Percentiles rank a stretch among this genome's conserved stretches.
These are phyloP conservation scores for Leptodirus hochenwartii DNA, from an alignment of 2,888 invertebrate species.

Conservation along the genomic window DNA sequence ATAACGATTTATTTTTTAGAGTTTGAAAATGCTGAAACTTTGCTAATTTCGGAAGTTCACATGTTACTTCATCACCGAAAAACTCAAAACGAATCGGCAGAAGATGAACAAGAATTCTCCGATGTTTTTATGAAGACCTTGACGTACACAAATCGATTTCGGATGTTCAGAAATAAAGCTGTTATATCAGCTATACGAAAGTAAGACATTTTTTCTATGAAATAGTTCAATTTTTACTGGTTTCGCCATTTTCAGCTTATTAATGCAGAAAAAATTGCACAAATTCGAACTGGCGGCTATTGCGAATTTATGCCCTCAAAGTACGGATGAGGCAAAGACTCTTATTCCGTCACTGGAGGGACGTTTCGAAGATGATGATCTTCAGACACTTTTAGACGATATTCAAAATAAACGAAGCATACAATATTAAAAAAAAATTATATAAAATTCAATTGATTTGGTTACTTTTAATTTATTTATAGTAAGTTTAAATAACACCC, in stretches of 20 bases:
- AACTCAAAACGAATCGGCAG: constrained; percentile 93
- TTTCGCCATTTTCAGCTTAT: constrained; percentile 38
- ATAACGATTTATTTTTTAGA: constrained; percentile 36
- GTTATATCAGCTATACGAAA: constrained; percentile 91
- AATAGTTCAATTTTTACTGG: constrained; percentile 1
- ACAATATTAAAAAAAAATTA: constrained; percentile 89
- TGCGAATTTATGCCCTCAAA: constrained; percentile 97
- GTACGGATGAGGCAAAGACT: constrained; percentile 95
- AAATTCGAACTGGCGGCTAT: constrained; percentile 96
- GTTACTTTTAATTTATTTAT: too few relatives aligned
- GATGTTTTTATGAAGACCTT: constrained; percentile 97
- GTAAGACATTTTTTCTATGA: constrained; percentile 31
- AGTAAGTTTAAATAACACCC: too few relatives aligned
- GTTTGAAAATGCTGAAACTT: constrained; percentile 95
- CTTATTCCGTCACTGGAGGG: constrained; percentile 94
- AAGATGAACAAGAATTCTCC: constrained; percentile 96
- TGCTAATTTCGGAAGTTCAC: constrained; percentile 88
- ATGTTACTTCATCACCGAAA: constrained; percentile 95
- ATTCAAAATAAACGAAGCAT: constrained; percentile 97
- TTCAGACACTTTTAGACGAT: constrained; percentile 91
- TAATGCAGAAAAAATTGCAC: constrained; percentile 89
- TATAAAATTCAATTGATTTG: too few relatives aligned
- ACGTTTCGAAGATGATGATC: constrained; percentile 93
- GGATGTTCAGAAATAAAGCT: constrained; percentile 96
- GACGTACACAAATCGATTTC: constrained; percentile 88